Evolutionary conservation across 2,888 invertebrate genomes (phyloP), one percentile per base, ranked within the genome.

Genomic region (Heteromyza rotundicornis): DNA sequence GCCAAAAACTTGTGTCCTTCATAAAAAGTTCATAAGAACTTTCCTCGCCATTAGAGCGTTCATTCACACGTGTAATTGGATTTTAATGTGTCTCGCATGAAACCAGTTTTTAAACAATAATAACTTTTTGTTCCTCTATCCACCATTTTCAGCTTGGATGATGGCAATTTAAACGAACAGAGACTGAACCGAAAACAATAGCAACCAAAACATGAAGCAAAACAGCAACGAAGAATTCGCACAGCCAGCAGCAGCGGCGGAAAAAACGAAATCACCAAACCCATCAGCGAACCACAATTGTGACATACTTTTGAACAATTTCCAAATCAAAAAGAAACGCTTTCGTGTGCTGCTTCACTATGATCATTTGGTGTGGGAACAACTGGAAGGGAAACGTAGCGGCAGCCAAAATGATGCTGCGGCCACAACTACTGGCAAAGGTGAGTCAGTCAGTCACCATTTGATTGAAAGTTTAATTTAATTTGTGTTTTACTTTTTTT

Each of bases 291-390:
- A 22, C 24, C 7, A 49, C 10, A 22, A 57, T 24, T 60, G 62
- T 63, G 80, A 82, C 64, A 79, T 83, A 62, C 68, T 84, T 63
- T 70, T 87, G 22, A 86, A 86, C 69, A 88, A 87, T 66, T 89
- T 89, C 79, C 80, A 86, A 53, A 85, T 87, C 62, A 86, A 86
- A 67, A 88, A 87, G 74, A 89, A 88, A 79, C 84, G 86, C 69
- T 87, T 86, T 75, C 85, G 86, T 64, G 88, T 89, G 16, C 86
- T 88, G 78, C 86, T 89, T 68, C 88, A 89, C 78, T 86, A 85
- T 57, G 86, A 86, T 66, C 86, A 84, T 59, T 81, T 89, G 62
- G 86, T 87, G 53, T 89, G 89, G 89, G 89, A 89, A 74, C 86
- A 86, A 52, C 63, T 78, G 68, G 67, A 78, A 57, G 67, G 44